Conservation (phyloP, 2,113 vertebrate genomes). For the Nothocercus nigrocapillus region DNA sequence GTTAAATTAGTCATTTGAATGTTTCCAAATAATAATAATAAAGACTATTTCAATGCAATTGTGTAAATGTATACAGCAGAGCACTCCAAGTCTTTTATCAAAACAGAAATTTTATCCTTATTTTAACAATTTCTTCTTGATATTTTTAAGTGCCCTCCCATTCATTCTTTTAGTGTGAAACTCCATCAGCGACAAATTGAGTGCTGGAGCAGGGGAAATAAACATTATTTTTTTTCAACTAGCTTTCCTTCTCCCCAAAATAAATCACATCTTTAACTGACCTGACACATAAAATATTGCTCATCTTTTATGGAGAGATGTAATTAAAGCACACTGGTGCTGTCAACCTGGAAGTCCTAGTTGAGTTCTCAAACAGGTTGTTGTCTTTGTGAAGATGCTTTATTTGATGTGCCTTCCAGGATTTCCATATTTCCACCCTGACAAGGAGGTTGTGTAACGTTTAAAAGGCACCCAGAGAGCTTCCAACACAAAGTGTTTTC, state of each 20-base stretch:
- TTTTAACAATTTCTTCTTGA: background rate
- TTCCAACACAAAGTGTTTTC: background rate
- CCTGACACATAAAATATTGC: background rate
- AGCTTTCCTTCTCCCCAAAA: fast-evolving
- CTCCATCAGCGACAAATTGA: background rate
- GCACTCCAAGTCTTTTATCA: background rate
- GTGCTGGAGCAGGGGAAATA: background rate
- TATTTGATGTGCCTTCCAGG: background rate
- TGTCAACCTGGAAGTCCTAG: background rate
- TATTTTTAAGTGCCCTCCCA: background rate
- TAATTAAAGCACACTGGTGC: background rate
- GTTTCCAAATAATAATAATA: background rate
- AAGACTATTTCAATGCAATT: background rate
- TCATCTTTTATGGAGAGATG: fast-evolving
- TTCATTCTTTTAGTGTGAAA: background rate
- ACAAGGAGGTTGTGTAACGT: background rate
- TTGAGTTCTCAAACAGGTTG: background rate
- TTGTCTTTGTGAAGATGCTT: background rate
- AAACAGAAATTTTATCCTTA: background rate
- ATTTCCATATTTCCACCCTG: background rate
- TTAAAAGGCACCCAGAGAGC: fast-evolving
- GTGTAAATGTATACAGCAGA: background rate
- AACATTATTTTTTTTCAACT: background rate
- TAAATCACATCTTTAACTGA: background rate
- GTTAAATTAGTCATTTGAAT: background rate